Conservation (phyloP, 2,797 vertebrate species). For the Helostoma temminkii region DNA sequence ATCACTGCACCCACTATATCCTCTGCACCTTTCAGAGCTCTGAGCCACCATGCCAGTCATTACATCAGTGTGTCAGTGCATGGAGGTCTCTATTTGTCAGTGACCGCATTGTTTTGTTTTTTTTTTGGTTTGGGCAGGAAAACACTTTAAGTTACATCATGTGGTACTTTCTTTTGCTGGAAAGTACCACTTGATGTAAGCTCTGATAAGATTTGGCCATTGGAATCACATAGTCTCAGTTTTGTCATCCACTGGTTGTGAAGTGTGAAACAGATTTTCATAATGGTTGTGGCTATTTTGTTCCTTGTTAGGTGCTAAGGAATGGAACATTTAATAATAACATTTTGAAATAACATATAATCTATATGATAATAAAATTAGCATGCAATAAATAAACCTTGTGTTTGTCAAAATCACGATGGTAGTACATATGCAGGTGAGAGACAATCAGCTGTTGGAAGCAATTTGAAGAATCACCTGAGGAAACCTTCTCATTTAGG, state of each 20-base stretch:
- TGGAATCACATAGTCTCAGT: no score
- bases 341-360: constrained; percentile 1
- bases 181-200: no score
- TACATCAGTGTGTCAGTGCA: constrained; percentile 19
- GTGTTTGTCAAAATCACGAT: not conserved
- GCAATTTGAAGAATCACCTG: not conserved
- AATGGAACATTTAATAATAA: not conserved
- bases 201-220: no score
- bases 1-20: constrained; percentile 31
- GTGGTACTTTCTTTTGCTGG: not conserved
- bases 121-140: not conserved
- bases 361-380: not conserved
- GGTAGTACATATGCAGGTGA: not conserved
- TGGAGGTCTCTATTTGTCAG: constrained; percentile 28
- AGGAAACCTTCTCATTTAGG: not conserved
- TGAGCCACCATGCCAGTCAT: constrained; percentile 33
- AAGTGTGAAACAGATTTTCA: not conserved
- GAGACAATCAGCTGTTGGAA: not conserved
- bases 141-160: constrained; percentile 1
- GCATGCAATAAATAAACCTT: no score
- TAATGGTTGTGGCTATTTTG: not conserved
- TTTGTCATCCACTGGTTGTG: no score
- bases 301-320: not conserved
- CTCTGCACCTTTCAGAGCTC: constrained; percentile 28
- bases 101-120: not conserved